phyloP scores from a whole-genome alignment of 2,113 vertebrate species.

The Cryptotis parvus region DNA sequence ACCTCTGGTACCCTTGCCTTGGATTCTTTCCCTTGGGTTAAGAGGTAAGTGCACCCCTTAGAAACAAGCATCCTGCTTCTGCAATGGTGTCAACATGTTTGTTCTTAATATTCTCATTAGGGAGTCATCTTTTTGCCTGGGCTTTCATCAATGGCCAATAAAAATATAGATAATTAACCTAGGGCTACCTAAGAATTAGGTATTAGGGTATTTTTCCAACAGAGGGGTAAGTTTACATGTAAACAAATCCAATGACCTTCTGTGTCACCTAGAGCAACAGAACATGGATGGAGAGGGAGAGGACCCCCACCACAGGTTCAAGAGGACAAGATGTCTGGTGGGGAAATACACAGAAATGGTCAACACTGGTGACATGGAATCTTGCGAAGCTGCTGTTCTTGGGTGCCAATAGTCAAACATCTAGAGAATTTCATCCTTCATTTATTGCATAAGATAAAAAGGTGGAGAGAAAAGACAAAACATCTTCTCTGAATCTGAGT shows the following conservation, averaged over 20 bases:
- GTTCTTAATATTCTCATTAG: not conserved
- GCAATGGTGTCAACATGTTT: not conserved
- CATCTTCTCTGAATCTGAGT: slow-evolving; percentile 1
- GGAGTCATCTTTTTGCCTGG: not conserved
- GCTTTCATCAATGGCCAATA: not conserved
- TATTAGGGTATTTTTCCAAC: not conserved
- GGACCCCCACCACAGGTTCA: accelerated
- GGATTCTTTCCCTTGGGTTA: no score
- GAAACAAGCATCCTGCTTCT: no score
- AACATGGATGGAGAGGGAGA: not conserved
- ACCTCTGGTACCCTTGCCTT: no score
- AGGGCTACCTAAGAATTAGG: not conserved
- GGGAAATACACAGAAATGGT: not conserved
- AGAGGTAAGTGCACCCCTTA: no score
- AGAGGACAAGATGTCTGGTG: not conserved
- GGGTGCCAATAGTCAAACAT: not conserved
- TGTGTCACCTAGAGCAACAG: not conserved
- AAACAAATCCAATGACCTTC: not conserved
- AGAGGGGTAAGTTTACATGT: not conserved
- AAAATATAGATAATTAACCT: not conserved
- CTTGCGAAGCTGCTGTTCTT: not conserved
- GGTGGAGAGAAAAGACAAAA: not conserved
- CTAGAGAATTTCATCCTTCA: not conserved
- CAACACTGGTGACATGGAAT: no score
- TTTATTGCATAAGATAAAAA: not conserved